These are phyloP conservation scores for Standfussiana lucernea DNA, from an alignment of 2,888 invertebrate genomes.

Conservation along the genomic window DNA sequence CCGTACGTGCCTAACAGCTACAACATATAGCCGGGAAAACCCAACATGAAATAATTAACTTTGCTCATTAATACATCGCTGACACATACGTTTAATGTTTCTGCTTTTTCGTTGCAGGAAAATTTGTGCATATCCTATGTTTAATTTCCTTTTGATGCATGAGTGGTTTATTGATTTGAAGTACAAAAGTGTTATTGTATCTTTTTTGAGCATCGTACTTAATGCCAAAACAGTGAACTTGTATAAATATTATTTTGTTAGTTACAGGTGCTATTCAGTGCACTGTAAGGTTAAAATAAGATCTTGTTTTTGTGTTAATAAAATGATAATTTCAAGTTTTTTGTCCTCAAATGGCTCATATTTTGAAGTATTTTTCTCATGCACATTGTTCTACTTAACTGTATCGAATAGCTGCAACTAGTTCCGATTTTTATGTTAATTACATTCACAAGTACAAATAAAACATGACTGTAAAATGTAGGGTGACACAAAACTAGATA, in stretches of 20 bases:
- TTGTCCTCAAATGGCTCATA: background rate
- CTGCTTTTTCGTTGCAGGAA: conserved; percentile 19
- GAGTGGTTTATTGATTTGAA: conserved; percentile 13
- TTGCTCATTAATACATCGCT: conserved; percentile 37
- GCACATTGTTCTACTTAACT: background rate
- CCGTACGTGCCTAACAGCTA: conserved; percentile 39
- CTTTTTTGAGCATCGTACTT: background rate
- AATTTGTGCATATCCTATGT: conserved; percentile 9
- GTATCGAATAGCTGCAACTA: background rate
- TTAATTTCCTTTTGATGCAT: conserved; percentile 16
- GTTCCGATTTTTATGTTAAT: background rate
- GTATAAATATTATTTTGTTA: background rate
- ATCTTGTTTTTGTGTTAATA: background rate
- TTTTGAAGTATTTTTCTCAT: background rate
- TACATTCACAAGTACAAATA: background rate
- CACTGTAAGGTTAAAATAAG: background rate
- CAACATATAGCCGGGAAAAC: conserved; percentile 40
- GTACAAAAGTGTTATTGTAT: background rate
- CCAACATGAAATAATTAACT: conserved; percentile 38
- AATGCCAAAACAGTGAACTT: background rate
- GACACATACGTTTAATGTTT: conserved; percentile 30
- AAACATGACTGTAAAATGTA: background rate
- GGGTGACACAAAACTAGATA: background rate
- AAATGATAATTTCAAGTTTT: background rate
- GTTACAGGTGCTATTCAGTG: background rate